phyloP scores from a whole-genome alignment of 2,113 vertebrate species.

The Carassius gibelio region DNA sequence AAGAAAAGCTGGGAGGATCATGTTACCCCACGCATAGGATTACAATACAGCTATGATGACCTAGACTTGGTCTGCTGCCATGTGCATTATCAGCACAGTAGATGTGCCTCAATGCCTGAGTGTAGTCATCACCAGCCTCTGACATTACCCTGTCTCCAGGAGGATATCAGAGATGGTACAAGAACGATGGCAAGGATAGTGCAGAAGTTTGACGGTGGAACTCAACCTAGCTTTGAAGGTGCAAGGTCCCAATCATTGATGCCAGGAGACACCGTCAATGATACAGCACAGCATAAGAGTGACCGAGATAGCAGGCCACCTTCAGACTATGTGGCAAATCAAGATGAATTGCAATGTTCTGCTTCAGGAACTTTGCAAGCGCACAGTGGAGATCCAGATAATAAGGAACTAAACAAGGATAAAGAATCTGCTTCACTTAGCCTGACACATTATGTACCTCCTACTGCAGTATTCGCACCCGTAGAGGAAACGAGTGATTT shows the following conservation, averaged over 20 bases:
- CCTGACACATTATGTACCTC: neutral
- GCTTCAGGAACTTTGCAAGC: neutral
- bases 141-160: neutral
- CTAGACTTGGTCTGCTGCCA: conserved; percentile 85
- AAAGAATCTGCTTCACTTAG: neutral
- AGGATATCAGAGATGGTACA: neutral
- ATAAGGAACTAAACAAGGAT: conserved; percentile 23
- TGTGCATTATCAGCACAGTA: conserved; percentile 66
- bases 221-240: neutral
- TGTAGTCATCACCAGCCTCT: conserved; percentile 67
- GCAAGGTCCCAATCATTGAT: neutral
- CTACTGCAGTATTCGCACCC: neutral
- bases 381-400: conserved; percentile 2
- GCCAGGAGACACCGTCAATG: too few species aligned
- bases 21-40: conserved; percentile 83
- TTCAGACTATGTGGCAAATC: neutral
- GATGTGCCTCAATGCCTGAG: conserved; percentile 84
- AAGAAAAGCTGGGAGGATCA: conserved; percentile 95
- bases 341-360: conserved; percentile 8
- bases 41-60: conserved; percentile 84
- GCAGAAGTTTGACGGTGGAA: neutral
- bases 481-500: neutral
- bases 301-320: conserved; percentile 2
- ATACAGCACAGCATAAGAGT: neutral
- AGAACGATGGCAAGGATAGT: neutral